Percentiles rank a stretch among this genome's conserved stretches.
phyloP scores from a whole-genome alignment of 2,797 vertebrate species.

The Centroberyx gerrardi region DNA sequence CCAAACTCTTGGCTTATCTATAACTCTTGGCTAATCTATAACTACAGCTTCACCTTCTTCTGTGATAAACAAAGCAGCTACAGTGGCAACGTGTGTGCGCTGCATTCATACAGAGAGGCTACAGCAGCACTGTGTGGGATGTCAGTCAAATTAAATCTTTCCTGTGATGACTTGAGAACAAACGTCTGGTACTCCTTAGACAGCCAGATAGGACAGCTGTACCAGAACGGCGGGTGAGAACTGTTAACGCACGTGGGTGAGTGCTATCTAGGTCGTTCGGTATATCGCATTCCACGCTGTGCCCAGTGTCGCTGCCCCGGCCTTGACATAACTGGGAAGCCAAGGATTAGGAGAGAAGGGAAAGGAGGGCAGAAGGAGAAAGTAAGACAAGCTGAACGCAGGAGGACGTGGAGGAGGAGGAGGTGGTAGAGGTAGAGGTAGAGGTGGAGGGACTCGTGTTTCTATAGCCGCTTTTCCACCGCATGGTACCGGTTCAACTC shows the following conservation, averaged over 20 bases:
- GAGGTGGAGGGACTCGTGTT: not conserved
- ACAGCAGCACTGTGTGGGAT: not conserved
- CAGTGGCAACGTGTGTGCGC: not conserved
- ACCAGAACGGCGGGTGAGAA: constrained; percentile 47
- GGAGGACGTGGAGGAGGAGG: constrained; percentile 4
- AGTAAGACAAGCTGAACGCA: constrained; percentile 5
- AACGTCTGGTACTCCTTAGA: not conserved
- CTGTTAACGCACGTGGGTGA: constrained; percentile 29
- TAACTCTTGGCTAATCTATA: not conserved
- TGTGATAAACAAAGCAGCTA: constrained; percentile 13
- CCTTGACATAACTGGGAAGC: constrained; percentile 31
- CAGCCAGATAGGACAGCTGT: constrained; percentile 25
- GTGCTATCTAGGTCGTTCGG: constrained; percentile 62
- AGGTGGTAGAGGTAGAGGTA: too few species aligned
- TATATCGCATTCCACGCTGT: constrained; percentile 60
- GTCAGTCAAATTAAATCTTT: constrained; percentile 17
- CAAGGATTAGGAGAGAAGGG: constrained; percentile 16
- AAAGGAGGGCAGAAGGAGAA: not conserved
- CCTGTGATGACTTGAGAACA: constrained; percentile 24
- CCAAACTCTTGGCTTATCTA: not conserved
- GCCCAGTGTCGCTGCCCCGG: constrained; percentile 8
- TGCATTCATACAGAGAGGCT: constrained; percentile 4
- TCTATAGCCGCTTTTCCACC: too few species aligned
- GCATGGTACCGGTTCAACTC: too few species aligned
- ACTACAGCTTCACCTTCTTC: not conserved